These are phyloP conservation scores for Pantelozetes paolii DNA, from an alignment of 2,888 invertebrate species.

Conservation along the genomic window DNA sequence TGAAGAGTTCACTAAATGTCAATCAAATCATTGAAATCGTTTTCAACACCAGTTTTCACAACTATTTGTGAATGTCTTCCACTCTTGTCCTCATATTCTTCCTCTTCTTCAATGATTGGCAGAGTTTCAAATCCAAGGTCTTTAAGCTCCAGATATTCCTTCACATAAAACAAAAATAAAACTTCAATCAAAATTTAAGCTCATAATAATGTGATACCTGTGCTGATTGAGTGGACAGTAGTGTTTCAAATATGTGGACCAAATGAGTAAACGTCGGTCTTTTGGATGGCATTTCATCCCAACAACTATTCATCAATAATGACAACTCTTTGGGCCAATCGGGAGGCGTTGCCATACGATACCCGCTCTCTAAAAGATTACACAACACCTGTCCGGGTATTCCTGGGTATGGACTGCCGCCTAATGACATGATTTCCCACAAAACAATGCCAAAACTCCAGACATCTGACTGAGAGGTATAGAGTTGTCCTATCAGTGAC, in stretches of 20 bases:
- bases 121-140: slow-evolving; percentile 79
- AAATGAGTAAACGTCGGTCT: slow-evolving; percentile 83
- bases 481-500: slow-evolving; percentile 88
- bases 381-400: slow-evolving; percentile 89
- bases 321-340: slow-evolving; percentile 91
- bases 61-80: background rate
- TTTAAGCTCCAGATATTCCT: slow-evolving; percentile 82
- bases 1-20: no score
- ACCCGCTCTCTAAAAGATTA: slow-evolving; percentile 80
- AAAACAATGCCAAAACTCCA: slow-evolving; percentile 95
- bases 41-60: background rate
- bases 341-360: slow-evolving; percentile 90
- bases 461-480: slow-evolving; percentile 63
- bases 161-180: no score
- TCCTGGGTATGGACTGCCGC: slow-evolving; percentile 94
- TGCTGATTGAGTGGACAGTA: slow-evolving; percentile 80
- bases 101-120: slow-evolving; percentile 63
- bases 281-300: slow-evolving; percentile 84
- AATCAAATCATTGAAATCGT: slow-evolving; percentile 9
- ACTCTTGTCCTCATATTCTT: slow-evolving; percentile 1
- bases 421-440: slow-evolving; percentile 98
- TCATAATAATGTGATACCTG: no score
- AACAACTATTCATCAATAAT: slow-evolving; percentile 83
- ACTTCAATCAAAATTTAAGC: slow-evolving; percentile 45
- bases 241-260: slow-evolving; percentile 81